These are phyloP conservation scores for Diaperis boleti DNA, from an alignment of 2,888 invertebrate genomes.

Conservation along the genomic window DNA sequence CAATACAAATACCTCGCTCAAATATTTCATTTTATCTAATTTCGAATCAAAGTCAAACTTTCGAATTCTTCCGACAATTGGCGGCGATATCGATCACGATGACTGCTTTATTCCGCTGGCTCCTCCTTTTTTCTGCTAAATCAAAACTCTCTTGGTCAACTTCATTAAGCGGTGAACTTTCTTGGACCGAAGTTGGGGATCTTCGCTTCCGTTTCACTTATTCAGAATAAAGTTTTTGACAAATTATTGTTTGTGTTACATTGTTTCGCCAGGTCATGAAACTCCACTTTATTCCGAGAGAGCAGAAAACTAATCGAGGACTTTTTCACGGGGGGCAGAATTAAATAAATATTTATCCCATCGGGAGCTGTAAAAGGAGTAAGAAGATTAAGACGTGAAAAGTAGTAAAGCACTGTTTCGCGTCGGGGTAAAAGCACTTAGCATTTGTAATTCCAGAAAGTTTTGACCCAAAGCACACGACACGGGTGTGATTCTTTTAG, in stretches of 20 bases:
- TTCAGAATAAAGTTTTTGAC: conserved; percentile 8
- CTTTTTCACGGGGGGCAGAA: too few species aligned
- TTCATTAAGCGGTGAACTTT: conserved; percentile 20
- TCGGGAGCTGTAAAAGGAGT: too few species aligned
- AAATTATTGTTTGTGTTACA: conserved; percentile 10
- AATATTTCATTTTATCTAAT: not conserved
- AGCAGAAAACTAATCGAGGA: too few species aligned
- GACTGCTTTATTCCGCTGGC: not conserved
- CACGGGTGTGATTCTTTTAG: too few species aligned
- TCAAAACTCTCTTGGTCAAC: conserved; percentile 24
- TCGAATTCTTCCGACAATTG: conserved; percentile 4
- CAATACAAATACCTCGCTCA: not conserved
- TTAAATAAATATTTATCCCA: too few species aligned
- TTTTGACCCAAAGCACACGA: too few species aligned
- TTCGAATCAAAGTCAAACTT: not conserved
- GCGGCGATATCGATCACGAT: not conserved
- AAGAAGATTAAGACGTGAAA: too few species aligned
- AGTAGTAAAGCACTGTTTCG: too few species aligned
- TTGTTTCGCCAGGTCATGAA: conserved; percentile 4
- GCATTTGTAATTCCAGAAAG: too few species aligned
- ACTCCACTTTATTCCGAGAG: too few species aligned
- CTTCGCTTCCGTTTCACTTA: conserved; percentile 3
- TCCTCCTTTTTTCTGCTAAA: conserved; percentile 5
- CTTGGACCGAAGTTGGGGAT: conserved; percentile 1
- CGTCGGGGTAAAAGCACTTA: too few species aligned